Percentiles rank a stretch among this genome's conserved stretches.
phyloP scores from a whole-genome alignment of 2,113 vertebrate species.

The Datnioides undecimradiatus region DNA sequence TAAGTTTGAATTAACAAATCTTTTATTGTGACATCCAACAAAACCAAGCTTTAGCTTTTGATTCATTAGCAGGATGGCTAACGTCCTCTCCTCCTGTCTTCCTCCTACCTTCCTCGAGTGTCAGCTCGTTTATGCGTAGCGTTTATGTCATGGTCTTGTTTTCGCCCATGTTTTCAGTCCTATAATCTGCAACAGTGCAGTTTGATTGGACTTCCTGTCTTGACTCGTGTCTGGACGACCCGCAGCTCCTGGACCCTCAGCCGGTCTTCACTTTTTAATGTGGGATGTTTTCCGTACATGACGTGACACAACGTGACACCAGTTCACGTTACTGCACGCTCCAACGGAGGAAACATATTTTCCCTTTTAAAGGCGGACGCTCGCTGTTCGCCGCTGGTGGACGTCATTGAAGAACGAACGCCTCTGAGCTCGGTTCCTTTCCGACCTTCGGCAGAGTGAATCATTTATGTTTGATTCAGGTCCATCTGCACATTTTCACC shows the following conservation, averaged over 20 bases:
- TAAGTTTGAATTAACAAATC: no score
- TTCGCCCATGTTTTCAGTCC: no score
- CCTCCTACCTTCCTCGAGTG: no score
- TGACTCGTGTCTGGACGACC: background rate
- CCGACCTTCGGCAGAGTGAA: slow-evolving; percentile 15
- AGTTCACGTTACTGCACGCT: slow-evolving; percentile 7
- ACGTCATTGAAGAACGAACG: background rate
- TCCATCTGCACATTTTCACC: background rate
- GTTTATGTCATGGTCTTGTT: no score
- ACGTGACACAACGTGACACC: slow-evolving; percentile 11
- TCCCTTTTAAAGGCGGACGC: slow-evolving; percentile 15
- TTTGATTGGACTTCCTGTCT: background rate
- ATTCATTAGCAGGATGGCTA: no score
- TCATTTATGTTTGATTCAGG: slow-evolving; percentile 13
- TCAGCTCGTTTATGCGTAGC: no score
- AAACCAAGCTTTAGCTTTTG: no score
- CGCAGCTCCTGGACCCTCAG: slow-evolving; percentile 12
- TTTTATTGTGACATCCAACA: no score
- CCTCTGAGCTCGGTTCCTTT: background rate
- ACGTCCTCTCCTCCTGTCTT: no score
- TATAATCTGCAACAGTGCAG: background rate
- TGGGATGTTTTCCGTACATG: slow-evolving; percentile 21
- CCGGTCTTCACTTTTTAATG: slow-evolving; percentile 28
- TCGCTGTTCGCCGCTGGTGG: background rate
- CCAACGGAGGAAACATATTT: slow-evolving; percentile 36